A percentile compares a stretch with the other conserved stretches of the same genome.
These are phyloP conservation scores for Anhinga rufa DNA, from an alignment of 2,113 vertebrate species.

Conservation along the genomic window DNA sequence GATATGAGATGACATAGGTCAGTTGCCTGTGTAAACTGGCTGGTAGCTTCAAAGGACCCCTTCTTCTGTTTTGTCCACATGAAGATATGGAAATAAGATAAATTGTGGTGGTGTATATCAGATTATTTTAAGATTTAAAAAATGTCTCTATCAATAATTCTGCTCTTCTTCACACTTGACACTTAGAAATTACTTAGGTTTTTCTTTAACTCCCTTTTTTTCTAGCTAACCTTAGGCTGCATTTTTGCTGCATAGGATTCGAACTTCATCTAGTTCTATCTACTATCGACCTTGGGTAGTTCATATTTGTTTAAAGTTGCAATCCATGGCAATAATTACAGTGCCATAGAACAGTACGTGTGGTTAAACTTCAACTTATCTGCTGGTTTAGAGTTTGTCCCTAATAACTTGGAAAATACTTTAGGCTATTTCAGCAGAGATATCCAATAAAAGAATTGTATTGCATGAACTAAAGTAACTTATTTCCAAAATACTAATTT, in stretches of 20 bases:
- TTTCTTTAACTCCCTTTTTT: not conserved
- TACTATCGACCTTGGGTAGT: not conserved
- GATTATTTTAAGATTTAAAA: not conserved
- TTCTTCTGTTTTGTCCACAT: not conserved
- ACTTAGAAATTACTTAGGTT: not conserved
- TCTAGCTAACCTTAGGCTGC: not conserved
- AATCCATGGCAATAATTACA: not conserved
- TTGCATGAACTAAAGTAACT: not conserved
- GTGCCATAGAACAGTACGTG: slow-evolving; percentile 9
- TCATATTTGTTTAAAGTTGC: not conserved
- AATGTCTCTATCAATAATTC: not conserved
- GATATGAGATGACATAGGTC: not conserved
- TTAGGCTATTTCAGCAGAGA: not conserved
- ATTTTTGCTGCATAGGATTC: not conserved
- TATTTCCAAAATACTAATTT: not conserved
- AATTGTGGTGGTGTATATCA: not conserved
- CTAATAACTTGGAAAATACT: not conserved
- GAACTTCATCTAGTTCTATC: not conserved
- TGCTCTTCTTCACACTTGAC: not conserved
- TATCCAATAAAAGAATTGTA: not conserved
- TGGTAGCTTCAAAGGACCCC: not conserved
- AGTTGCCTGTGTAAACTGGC: not conserved
- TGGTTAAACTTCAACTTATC: slow-evolving; percentile 21
- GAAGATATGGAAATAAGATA: not conserved
- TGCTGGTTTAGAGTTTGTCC: not conserved